These are phyloP conservation scores for Nibea albiflora DNA, from an alignment of 2,113 vertebrate species.

Conservation along the genomic window DNA sequence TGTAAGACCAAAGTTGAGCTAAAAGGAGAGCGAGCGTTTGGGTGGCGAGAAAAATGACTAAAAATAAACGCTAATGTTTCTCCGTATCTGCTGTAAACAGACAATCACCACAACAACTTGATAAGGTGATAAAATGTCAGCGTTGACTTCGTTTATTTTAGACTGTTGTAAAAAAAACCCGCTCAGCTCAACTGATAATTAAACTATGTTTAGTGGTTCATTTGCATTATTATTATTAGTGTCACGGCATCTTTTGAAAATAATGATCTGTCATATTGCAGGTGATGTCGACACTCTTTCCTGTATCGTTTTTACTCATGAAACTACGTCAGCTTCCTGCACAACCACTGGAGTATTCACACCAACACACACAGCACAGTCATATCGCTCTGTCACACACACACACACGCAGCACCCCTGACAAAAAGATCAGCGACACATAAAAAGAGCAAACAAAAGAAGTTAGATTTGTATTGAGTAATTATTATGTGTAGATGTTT, in stretches of 20 bases:
- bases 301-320: constrained; percentile 28
- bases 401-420: neutral
- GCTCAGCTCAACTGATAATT: neutral
- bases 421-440: neutral
- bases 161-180: neutral
- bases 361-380: neutral
- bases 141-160: neutral
- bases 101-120: neutral
- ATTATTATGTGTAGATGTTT: neutral
- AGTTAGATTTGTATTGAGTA: neutral
- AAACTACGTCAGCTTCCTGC: constrained; percentile 37
- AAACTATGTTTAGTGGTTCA: neutral
- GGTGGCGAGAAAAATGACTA: neutral
- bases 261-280: neutral
- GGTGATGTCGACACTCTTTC: constrained; percentile 11
- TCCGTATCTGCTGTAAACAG: neutral
- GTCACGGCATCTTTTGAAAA: neutral
- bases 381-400: neutral
- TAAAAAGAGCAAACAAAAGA: neutral
- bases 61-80: neutral
- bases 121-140: neutral
- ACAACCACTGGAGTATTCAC: constrained; percentile 2
- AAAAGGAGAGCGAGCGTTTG: neutral
- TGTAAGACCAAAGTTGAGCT: neutral
- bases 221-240: neutral